Base-by-base conservation (phyloP, 2,888 invertebrate species). In the Nipponacmea schrenckii region DNA sequence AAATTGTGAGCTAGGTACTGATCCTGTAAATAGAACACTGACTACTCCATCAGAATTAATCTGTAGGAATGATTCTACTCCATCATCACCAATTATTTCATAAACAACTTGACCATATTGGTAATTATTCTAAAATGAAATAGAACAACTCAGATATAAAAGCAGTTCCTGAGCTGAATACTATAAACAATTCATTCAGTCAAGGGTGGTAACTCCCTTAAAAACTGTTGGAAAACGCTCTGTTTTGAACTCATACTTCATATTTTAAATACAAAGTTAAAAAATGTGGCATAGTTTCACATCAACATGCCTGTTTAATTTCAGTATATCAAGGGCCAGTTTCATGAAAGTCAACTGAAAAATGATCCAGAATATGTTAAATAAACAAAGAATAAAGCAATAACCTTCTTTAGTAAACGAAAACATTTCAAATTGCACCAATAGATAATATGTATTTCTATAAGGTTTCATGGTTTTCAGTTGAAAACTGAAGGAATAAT, bases 51-150 rank as follows among this genome's bases (percentile, higher is more conserved):
- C 77, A 10, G 44, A 62, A 50, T 82, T 76, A 44, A 86, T 79
- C 26, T 65, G 68, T 77, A 86, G 85, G 76, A 82, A 81, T n/a
- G 75, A 78, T 0, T 82, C 81, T 1, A 86, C 81, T 17, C 79
- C 79, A 70, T 84, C 86, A 77, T 86, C 85, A 8, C 86, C 87
- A 56, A 83, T 84, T n/a, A 87, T 79, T 46, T 70, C 71, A 71
- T 85, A 86, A 0, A 72, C 73, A 68, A 87, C 74, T 68, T 75
- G 74, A 14, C 85, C 85, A 72, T 81, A 84, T 66, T 79, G 76
- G 20, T 20, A 24, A 62, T 79, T 79, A 10, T 39, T 67, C 83
- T 83, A 74, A 20, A 76, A 72, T 71, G 67, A 44, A 46, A 26
- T 48, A 64, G 15, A 50, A 39, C 24, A 56, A 56, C 39, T 39